Evolutionary conservation across 2,888 invertebrate species (phyloP), one percentile per base, ranked within the genome.

Genomic region (Plagodis dolabraria): DNA sequence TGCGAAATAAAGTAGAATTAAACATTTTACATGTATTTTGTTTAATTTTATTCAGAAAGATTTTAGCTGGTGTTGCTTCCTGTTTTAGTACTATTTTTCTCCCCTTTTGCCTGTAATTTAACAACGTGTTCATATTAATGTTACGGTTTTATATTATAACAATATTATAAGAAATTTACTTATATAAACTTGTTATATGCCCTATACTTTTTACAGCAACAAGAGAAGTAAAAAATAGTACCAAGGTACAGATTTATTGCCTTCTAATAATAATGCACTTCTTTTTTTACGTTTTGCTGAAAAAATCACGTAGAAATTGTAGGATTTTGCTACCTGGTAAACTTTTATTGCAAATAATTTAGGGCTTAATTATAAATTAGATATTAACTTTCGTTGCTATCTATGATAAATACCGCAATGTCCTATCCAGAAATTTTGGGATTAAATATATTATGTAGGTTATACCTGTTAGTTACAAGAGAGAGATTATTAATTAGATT

Each of bases 41-140:
- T 44, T 44, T 11, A 7, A 6, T 42, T 44, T 44, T 44, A 44
- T 44, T 44, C 43, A n/a, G 43, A 44, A 44, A 44, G 4, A 44
- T 12, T 42, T 10, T 9, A 10, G 11, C 11, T 2, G 43, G 8
- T 44, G 12, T n/a, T 12, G 8, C 36, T n/a, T 12, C 12, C 7
- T 11, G 11, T 12, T 12, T 7, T 44, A 44, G 43, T 44, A 7
- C 11, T 44, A n/a, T 12, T 44, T 44, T 7, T n/a, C 11, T 44
- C 8, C 43, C 43, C n/a, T 44, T 7, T 12, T 48, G n/a, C 38
- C 48, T 48, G 48, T 22, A 48, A 48, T 38, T 48, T 22, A 48
- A n/a, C 5, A 48, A n/a, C 5, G n/a, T 38, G 38, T 9, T 9
- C 5, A 8, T 4, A 38, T 9, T 38, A 7, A 7, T 38, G 1